These are phyloP conservation scores for Sylvicola cinctus DNA, from an alignment of 2,888 invertebrate genomes.

Conservation along the genomic window DNA sequence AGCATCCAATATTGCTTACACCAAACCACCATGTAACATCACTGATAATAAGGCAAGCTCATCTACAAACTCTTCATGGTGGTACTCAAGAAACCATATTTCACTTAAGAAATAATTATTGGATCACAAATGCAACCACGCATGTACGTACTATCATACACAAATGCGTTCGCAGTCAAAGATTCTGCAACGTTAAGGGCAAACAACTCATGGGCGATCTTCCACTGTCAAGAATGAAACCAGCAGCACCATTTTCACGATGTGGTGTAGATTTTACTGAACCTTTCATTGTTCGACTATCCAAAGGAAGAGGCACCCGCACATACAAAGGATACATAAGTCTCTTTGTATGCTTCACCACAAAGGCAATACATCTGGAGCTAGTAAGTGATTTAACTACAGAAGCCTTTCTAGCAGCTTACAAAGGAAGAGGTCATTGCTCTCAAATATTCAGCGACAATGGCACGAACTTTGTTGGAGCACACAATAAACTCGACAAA, in stretches of 20 bases:
- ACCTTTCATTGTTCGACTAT: conserved; percentile 8
- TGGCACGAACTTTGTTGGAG: conserved; percentile 15
- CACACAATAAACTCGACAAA: conserved; percentile 5
- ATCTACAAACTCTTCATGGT: conserved; percentile 6
- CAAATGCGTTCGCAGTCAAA: conserved; percentile 7
- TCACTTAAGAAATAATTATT: conserved; percentile 9
- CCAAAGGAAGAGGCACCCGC: conserved; percentile 8
- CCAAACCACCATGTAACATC: no score
- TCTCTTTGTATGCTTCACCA: conserved; percentile 12
- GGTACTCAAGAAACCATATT: conserved; percentile 8
- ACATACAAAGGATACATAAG: conserved; percentile 11
- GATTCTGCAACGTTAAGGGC: not conserved
- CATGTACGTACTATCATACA: conserved; percentile 5
- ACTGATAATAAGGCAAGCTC: no score
- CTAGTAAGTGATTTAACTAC: conserved; percentile 8
- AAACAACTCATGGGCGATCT: conserved; percentile 12
- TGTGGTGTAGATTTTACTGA: conserved; percentile 11
- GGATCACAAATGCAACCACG: conserved; percentile 8
- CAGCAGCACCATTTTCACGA: conserved; percentile 7
- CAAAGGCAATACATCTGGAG: conserved; percentile 9
- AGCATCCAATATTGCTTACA: no score
- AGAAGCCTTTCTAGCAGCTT: conserved; percentile 11
- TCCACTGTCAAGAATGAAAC: conserved; percentile 8
- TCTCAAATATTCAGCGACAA: conserved; percentile 11
- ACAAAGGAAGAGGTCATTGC: conserved; percentile 12